Conservation (phyloP, 2,888 invertebrate genomes). For the Agriopis aurantiaria region DNA sequence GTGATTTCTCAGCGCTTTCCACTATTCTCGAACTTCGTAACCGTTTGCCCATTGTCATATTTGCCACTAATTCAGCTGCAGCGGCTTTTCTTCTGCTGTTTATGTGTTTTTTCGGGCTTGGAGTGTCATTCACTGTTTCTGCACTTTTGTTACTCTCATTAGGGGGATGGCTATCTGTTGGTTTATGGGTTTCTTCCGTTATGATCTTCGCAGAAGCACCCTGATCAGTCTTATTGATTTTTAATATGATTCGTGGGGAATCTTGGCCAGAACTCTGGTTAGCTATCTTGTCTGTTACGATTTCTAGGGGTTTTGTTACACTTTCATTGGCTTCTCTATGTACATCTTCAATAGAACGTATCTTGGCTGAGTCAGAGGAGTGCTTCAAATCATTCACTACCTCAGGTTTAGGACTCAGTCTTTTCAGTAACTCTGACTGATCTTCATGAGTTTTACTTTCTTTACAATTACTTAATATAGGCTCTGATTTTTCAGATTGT, state of each 20-base stretch:
- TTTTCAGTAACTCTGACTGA: constrained; percentile 39
- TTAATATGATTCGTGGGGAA: constrained; percentile 87
- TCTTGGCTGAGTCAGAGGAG: constrained; percentile 50
- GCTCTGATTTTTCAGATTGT: constrained; percentile 51
- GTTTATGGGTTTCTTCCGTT: constrained; percentile 73
- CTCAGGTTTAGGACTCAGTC: constrained; percentile 50
- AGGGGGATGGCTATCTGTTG: constrained; percentile 55
- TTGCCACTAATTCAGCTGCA: constrained; percentile 57
- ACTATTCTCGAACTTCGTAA: constrained; percentile 78
- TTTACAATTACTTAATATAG: constrained; percentile 47
- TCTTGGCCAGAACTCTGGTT: constrained; percentile 80
- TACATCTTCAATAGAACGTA: constrained; percentile 60
- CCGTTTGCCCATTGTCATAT: constrained; percentile 71
- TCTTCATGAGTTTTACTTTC: constrained; percentile 45
- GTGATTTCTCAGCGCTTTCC: constrained; percentile 69
- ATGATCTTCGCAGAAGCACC: constrained; percentile 82
- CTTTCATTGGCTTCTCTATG: constrained; percentile 65
- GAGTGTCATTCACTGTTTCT: constrained; percentile 65
- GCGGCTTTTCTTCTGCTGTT: constrained; percentile 71
- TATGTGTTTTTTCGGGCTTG: constrained; percentile 62
- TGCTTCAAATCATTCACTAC: constrained; percentile 54
- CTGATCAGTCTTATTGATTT: constrained; percentile 88
- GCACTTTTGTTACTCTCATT: constrained; percentile 63
- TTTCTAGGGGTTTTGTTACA: constrained; percentile 80
- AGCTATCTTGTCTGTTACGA: constrained; percentile 73